A percentile compares a stretch with the other conserved stretches of the same genome.
Conservation (phyloP, 2,888 invertebrate species). For the Ectobius pallidus region DNA sequence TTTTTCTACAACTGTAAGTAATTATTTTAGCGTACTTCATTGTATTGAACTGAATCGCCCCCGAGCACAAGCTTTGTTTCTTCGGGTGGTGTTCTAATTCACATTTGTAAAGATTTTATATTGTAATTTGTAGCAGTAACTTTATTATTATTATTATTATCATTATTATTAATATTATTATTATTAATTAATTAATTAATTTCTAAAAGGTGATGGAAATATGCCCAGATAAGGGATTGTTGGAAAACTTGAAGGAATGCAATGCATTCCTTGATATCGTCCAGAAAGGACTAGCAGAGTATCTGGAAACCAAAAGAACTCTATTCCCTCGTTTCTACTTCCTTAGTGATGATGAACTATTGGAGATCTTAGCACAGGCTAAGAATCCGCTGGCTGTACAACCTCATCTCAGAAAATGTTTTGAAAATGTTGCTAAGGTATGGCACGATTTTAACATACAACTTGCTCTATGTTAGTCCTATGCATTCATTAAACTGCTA, state of each 20-base stretch:
- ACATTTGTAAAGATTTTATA: no score
- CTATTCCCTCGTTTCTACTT: slow-evolving; percentile 81
- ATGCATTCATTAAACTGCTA: no score
- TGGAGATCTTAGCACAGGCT: slow-evolving; percentile 81
- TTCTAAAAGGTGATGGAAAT: slow-evolving; percentile 64
- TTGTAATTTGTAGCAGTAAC: no score
- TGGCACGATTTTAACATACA: slow-evolving; percentile 19
- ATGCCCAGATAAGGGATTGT: slow-evolving; percentile 67
- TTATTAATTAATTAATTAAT: no score
- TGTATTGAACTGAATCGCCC: no score
- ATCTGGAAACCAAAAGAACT: slow-evolving; percentile 76
- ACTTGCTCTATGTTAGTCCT: no score
- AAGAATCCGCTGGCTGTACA: slow-evolving; percentile 78
- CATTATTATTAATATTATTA: no score
- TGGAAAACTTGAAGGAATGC: slow-evolving; percentile 73
- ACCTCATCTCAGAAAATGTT: slow-evolving; percentile 83
- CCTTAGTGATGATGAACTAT: slow-evolving; percentile 81
- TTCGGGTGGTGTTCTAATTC: no score
- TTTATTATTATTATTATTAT: no score
- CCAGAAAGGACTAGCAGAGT: slow-evolving; percentile 76
- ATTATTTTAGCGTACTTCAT: no score
- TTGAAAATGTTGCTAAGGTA: slow-evolving; percentile 76
- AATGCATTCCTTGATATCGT: slow-evolving; percentile 73
- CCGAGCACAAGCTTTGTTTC: no score
- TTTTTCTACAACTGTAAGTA: no score